Evolutionary conservation across 2,797 vertebrate genomes (phyloP).

Genomic region (Dromococcyx pavoninus): DNA sequence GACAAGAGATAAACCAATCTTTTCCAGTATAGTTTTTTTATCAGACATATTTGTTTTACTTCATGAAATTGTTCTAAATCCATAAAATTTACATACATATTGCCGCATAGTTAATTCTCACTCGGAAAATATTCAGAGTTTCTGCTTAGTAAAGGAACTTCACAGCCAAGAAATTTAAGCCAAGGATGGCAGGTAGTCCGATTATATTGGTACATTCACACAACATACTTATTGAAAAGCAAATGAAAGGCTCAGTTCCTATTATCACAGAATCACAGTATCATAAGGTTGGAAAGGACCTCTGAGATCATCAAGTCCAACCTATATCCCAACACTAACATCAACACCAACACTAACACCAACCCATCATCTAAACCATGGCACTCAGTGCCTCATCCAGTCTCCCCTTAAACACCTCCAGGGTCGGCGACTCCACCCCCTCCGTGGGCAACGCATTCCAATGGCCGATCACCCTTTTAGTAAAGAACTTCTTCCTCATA

Average conservation of each 20-base stretch:
- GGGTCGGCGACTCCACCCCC: too few relatives aligned
- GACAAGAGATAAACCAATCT: conserved; percentile 50
- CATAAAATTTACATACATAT: conserved; percentile 55
- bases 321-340: too few relatives aligned
- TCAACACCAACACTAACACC: too few relatives aligned
- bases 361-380: too few relatives aligned
- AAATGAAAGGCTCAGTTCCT: not conserved
- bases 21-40: conserved; percentile 31
- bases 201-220: not conserved
- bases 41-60: conserved; percentile 63
- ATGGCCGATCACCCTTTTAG: too few relatives aligned
- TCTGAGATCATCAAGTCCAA: too few relatives aligned
- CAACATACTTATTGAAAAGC: not conserved
- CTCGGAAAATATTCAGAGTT: not conserved
- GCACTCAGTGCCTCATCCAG: too few relatives aligned
- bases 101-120: conserved; percentile 25
- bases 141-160: not conserved
- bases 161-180: not conserved
- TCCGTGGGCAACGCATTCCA: too few relatives aligned
- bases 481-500: too few relatives aligned
- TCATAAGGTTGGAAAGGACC: too few relatives aligned
- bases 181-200: not conserved
- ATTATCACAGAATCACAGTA: too few relatives aligned
- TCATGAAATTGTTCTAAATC: conserved; percentile 61
- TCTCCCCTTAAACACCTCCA: too few relatives aligned